Percentiles rank a stretch among this genome's conserved stretches.
phyloP scores from a whole-genome alignment of 1,140 invertebrate species.

The Caenorhabditis tropicalis region DNA sequence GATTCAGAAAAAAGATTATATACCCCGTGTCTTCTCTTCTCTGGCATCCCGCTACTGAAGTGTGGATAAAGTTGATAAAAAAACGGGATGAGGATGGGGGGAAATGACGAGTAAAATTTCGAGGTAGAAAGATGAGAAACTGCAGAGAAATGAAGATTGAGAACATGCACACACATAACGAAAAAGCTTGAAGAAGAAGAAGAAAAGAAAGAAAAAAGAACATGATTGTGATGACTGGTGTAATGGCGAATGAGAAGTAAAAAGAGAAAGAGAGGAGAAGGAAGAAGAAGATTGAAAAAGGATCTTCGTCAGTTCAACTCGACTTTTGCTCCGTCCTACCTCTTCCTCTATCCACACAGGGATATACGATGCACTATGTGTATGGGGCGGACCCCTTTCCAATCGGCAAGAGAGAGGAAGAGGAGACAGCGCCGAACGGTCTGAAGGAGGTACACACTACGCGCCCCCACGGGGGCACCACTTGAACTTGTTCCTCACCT shows the following conservation, averaged over 20 bases:
- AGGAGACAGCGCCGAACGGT: slow-evolving; percentile 16
- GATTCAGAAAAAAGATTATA: slow-evolving; percentile 38
- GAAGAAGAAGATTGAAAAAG: background rate
- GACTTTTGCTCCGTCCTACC: slow-evolving; percentile 33
- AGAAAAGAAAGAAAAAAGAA: background rate
- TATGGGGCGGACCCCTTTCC: background rate
- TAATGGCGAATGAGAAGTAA: slow-evolving; percentile 10
- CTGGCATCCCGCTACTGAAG: background rate
- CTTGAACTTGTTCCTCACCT: slow-evolving; percentile 34
- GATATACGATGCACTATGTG: background rate
- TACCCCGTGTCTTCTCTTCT: background rate
- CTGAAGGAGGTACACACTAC: slow-evolving; percentile 37
- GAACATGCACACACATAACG: background rate
- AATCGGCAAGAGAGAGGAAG: background rate
- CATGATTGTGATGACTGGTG: slow-evolving; percentile 39
- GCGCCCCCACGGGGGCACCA: slow-evolving; percentile 37
- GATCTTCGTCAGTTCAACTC: slow-evolving; percentile 10
- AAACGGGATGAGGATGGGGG: background rate
- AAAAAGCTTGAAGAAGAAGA: background rate
- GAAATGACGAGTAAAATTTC: background rate
- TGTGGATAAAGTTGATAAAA: slow-evolving; percentile 30
- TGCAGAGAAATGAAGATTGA: slow-evolving; percentile 30
- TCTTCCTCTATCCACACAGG: background rate
- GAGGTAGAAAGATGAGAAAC: background rate
- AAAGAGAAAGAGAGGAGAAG: background rate